Base-by-base conservation (phyloP, 2,888 invertebrate genomes). In the Marronus borbonicus region DNA sequence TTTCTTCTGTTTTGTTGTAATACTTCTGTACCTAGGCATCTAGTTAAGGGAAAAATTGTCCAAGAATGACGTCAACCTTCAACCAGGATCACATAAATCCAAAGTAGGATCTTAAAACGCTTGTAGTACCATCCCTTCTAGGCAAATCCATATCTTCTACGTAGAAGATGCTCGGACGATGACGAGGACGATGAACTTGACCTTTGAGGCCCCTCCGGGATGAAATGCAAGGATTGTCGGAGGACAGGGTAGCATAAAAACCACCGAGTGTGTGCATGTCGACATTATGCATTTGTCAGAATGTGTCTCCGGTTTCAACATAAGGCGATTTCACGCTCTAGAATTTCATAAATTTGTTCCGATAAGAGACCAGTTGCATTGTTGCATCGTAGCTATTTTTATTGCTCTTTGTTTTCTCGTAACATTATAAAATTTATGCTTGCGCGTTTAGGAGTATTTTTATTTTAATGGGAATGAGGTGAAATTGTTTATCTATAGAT, bases 1-100 rank as follows among this genome's bases (percentile, higher is more conserved):
- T 31, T 31, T 31, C 31, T 31, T 31, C 5, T 4, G 31, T 31
- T 31, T 31, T 31, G 31, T 31, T 31, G 5, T 31, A 31, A 2
- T 24, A 24, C 24, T 31, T 31, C 31, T 31, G 24, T 5, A 31
- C 31, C 31, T 24, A 17, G 24, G 31, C 31, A 31, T 31, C 31
- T 31, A 0, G 44, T 44, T 55, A 55, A 55, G 52, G 52, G 77
- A 79, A 81, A 17, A 79, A 79, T 77, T 76, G 31, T 75, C 76
- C 78, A 77, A 76, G 80, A 79, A 82, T 85, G 84, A 91, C 91
- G 91, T 91, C 91, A 91, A 91, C 89, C 90, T 89, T 76, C 87
- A 89, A 91, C 81, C 89, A 90, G 90, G 90, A 88, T 82, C 82
- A 83, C 89, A 91, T 86, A 44, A 14, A 60, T 5, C 7, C 20